These are phyloP conservation scores for Trypoxylus dichotomus DNA, from an alignment of 1,140 invertebrate species.

Conservation along the genomic window DNA sequence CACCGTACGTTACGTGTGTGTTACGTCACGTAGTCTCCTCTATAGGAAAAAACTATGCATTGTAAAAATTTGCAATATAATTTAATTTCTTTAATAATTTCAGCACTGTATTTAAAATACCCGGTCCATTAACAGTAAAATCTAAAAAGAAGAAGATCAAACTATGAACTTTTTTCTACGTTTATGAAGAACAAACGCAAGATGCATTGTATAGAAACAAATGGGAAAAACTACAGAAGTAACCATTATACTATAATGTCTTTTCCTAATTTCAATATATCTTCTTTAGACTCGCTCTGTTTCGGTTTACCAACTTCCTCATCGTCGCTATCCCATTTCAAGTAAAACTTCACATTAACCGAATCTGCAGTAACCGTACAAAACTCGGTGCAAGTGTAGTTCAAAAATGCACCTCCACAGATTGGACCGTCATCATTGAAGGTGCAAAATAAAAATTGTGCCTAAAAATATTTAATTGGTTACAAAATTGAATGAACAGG, in stretches of 20 bases:
- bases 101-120: constrained; percentile 83
- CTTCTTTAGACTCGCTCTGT: background rate
- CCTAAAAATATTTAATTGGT: constrained; percentile 25
- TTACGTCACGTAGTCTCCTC: too few species aligned
- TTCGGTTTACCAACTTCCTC: background rate
- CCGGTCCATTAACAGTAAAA: constrained; percentile 69
- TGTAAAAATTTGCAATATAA: too few species aligned
- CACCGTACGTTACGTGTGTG: too few species aligned
- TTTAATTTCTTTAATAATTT: constrained; percentile 51
- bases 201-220: background rate
- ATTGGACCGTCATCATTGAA: constrained; percentile 28
- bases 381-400: constrained; percentile 31
- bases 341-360: constrained; percentile 27
- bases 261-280: background rate
- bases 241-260: constrained; percentile 9
- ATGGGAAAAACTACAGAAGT: background rate
- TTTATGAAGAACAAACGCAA: background rate
- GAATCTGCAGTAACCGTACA: constrained; percentile 26
- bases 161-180: constrained; percentile 39
- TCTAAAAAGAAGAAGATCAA: constrained; percentile 74
- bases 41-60: too few species aligned
- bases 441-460: background rate
- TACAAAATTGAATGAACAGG: background rate
- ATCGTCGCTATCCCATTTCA: constrained; percentile 23
- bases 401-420: constrained; percentile 32